Evolutionary conservation across 2,888 invertebrate genomes (phyloP).

Genomic region (Callinectes sapidus): DNA sequence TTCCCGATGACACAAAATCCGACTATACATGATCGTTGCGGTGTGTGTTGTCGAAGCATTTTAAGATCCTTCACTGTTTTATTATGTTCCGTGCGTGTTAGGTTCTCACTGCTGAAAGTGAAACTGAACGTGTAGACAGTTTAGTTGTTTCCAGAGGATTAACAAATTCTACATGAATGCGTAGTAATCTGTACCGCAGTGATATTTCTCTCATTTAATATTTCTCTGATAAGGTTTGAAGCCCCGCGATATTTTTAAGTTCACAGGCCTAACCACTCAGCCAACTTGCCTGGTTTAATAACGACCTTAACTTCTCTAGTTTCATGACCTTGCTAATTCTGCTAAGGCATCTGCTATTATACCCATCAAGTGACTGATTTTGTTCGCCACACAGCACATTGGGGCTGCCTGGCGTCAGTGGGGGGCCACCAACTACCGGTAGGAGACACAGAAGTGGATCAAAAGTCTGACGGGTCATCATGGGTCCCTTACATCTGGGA

Average conservation of each 20-base stretch:
- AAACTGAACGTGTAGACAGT: too few species aligned
- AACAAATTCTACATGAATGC: neutral
- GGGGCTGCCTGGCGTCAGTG: neutral
- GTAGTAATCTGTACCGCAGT: neutral
- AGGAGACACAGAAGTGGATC: neutral
- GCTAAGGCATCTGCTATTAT: neutral
- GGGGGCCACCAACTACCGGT: neutral
- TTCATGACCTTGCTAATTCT: neutral
- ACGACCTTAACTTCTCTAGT: too few species aligned
- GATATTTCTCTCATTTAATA: neutral
- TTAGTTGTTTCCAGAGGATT: neutral
- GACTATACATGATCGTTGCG: too few species aligned
- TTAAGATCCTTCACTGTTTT: too few species aligned
- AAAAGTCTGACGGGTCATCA: neutral
- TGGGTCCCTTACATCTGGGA: conserved; percentile 27
- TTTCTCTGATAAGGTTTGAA: neutral
- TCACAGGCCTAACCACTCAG: neutral
- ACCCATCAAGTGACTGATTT: neutral
- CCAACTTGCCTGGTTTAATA: too few species aligned
- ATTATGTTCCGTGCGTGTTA: too few species aligned
- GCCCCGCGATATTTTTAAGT: neutral
- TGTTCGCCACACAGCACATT: neutral
- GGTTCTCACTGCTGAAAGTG: too few species aligned
- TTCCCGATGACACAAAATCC: too few species aligned
- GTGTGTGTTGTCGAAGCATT: too few species aligned